Percentiles rank a stretch among this genome's conserved stretches.
Conservation (phyloP, 2,797 vertebrate genomes). For the Glossophaga mutica region DNA sequence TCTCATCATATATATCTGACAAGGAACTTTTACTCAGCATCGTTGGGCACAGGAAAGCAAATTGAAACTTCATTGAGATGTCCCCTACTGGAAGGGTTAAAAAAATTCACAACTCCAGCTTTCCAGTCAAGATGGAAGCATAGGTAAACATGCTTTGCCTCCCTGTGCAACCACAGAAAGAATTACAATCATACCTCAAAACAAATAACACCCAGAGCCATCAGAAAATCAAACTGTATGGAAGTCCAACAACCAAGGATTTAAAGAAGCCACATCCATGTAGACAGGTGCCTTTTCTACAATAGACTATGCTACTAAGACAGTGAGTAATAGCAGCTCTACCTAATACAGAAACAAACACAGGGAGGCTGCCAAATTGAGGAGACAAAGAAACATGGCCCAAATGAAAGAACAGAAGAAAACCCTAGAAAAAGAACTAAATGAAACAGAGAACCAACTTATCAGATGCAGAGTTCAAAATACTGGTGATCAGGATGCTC, state of each 20-base stretch:
- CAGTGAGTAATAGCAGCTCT: not conserved
- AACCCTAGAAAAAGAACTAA: not conserved
- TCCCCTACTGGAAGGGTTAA: not conserved
- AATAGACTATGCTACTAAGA: not conserved
- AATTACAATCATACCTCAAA: not conserved
- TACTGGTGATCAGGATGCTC: not conserved
- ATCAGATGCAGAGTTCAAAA: not conserved
- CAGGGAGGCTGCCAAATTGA: not conserved
- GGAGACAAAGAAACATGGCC: not conserved
- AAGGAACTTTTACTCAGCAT: not conserved
- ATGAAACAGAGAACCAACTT: not conserved
- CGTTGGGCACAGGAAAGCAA: not conserved
- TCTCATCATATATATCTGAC: not conserved
- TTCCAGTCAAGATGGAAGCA: not conserved
- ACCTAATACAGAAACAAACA: not conserved
- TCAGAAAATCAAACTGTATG: not conserved
- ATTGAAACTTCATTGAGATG: not conserved
- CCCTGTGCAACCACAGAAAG: not conserved
- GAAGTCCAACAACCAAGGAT: not conserved
- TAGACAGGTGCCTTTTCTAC: not conserved
- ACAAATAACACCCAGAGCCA: not conserved
- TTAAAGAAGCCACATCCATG: not conserved
- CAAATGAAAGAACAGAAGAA: not conserved
- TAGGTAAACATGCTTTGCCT: not conserved
- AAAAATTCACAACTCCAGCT: not conserved